A percentile compares a stretch with the other conserved stretches of the same genome.
These are phyloP conservation scores for Poeciliopsis paucimaculata DNA, from an alignment of 2,797 vertebrate species.

Conservation along the genomic window DNA sequence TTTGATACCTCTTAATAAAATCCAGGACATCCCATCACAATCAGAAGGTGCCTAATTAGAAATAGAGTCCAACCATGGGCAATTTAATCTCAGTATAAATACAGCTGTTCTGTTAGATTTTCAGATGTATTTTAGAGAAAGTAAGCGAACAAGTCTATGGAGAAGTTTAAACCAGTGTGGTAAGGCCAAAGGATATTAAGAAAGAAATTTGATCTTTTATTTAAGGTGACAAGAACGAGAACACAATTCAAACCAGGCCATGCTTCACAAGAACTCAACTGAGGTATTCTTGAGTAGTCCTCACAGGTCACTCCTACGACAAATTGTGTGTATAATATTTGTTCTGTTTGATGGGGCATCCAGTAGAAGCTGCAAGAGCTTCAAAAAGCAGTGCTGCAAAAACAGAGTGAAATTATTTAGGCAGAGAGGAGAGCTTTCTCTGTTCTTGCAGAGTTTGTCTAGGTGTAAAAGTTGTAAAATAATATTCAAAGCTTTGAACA, in stretches of 20 bases:
- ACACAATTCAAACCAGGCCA: not conserved
- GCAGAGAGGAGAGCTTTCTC: not conserved
- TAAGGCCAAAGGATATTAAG: not conserved
- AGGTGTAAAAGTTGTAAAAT: not conserved
- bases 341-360: not conserved
- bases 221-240: not conserved
- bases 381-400: not conserved
- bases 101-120: not conserved
- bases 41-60: not conserved
- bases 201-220: not conserved
- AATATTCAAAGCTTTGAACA: not conserved
- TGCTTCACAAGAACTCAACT: not conserved
- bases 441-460: not conserved
- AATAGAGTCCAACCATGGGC: not conserved
- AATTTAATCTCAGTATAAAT: not conserved
- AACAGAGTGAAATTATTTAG: not conserved
- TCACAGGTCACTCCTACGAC: not conserved
- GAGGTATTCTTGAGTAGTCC: not conserved
- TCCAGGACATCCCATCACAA: not conserved
- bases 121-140: not conserved
- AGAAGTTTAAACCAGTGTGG: not conserved
- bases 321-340: not conserved
- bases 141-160: not conserved
- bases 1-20: not conserved
- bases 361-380: not conserved